Conservation (phyloP, 92 coral and sea anemone species). For the Muricea muricata region DNA sequence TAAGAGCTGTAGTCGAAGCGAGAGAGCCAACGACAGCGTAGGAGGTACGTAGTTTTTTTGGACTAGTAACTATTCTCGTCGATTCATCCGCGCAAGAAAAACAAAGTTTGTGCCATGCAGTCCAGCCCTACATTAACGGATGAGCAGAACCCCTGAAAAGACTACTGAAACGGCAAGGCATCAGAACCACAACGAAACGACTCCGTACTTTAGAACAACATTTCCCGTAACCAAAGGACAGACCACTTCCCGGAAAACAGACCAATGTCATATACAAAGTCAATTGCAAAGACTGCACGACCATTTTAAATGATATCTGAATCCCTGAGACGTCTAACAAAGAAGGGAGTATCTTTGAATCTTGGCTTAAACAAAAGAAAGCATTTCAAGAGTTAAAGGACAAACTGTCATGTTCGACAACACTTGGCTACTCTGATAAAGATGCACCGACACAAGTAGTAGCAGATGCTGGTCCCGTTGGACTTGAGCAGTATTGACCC, state of each 20-base stretch:
- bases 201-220: no score
- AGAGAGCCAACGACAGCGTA: conserved; percentile 24
- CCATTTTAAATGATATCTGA: no score
- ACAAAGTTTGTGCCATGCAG: background rate
- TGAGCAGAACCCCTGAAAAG: no score
- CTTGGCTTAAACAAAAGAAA: conserved; percentile 48
- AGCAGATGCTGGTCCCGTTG: conserved; percentile 46
- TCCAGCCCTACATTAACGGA: no score
- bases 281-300: background rate
- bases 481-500: conserved; percentile 43
- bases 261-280: no score
- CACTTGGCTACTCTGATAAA: conserved; percentile 49
- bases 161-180: no score
- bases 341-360: conserved; percentile 35
- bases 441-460: conserved; percentile 49
- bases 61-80: conserved; percentile 37
- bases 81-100: conserved; percentile 7
- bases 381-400: conserved; percentile 40
- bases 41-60: conserved; percentile 16
- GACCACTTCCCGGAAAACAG: no score
- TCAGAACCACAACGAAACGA: no score
- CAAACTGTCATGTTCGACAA: conserved; percentile 38
- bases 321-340: conserved; percentile 46
- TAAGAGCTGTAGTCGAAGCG: conserved; percentile 18
- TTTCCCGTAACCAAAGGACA: no score